Conservation (phyloP, 2,888 invertebrate genomes). For the Pecten maximus region DNA sequence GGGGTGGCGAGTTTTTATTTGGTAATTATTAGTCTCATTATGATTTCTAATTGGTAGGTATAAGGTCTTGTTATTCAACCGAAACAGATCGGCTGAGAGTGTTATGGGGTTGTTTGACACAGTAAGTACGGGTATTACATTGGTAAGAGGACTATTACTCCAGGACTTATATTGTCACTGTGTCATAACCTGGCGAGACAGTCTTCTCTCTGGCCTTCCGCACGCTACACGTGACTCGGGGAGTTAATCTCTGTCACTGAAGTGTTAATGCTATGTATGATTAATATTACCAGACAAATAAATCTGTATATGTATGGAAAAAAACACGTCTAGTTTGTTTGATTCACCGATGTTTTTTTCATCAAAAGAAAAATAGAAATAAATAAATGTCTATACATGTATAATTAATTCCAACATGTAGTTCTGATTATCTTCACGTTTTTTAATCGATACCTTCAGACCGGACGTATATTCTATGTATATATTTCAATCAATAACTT, state of each 20-base stretch:
- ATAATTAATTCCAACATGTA: too few species aligned
- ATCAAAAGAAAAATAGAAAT: not conserved
- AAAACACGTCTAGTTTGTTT: not conserved
- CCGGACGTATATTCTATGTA: not conserved
- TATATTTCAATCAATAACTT: not conserved
- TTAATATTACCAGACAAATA: not conserved
- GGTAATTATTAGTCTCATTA: not conserved
- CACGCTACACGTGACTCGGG: not conserved
- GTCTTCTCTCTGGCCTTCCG: not conserved
- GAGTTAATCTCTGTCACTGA: not conserved
- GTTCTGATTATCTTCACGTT: too few species aligned
- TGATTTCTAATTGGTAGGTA: not conserved
- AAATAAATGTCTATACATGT: not conserved
- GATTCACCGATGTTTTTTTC: not conserved
- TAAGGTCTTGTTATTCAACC: not conserved
- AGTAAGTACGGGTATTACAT: not conserved
- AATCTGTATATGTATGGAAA: not conserved
- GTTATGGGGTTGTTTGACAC: not conserved
- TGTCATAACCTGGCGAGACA: constrained; percentile 16
- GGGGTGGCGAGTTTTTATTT: not conserved
- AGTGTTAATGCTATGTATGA: not conserved
- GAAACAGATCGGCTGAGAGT: not conserved
- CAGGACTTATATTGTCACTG: not conserved
- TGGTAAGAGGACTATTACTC: not conserved
- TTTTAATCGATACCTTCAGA: too few species aligned